A percentile compares a stretch with the other conserved stretches of the same genome.
phyloP scores from a whole-genome alignment of 2,888 invertebrate species.

The Acanthosoma haemorrhoidale region DNA sequence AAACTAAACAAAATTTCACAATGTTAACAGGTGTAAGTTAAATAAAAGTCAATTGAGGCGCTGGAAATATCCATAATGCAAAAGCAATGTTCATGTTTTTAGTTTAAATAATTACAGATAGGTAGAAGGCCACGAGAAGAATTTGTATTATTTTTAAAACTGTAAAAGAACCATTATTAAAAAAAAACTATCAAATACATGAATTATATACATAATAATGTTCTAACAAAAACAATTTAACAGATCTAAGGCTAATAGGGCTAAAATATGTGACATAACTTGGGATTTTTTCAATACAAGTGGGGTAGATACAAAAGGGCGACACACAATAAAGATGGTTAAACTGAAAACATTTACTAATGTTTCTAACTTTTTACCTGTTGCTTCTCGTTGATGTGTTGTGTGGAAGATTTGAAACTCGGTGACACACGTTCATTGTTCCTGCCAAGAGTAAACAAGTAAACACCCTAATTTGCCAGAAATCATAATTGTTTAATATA shows the following conservation, averaged over 20 bases:
- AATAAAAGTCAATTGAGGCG: neutral
- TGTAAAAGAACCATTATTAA: neutral
- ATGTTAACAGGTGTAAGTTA: neutral
- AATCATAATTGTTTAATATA: constrained; percentile 1
- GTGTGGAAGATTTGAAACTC: constrained; percentile 37
- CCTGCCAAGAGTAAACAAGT: constrained; percentile 39
- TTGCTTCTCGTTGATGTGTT: constrained; percentile 37
- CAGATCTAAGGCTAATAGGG: neutral
- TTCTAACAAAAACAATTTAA: neutral
- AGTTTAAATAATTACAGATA: neutral
- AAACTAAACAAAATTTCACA: neutral
- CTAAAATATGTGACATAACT: constrained; percentile 11
- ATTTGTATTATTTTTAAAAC: neutral
- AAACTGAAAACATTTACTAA: constrained; percentile 30
- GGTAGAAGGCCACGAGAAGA: neutral
- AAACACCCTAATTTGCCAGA: constrained; percentile 33
- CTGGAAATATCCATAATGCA: neutral
- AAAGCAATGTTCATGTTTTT: neutral
- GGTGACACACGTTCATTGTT: constrained; percentile 38
- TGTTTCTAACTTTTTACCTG: constrained; percentile 36
- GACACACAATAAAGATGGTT: constrained; percentile 26
- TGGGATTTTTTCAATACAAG: neutral
- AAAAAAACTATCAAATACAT: neutral
- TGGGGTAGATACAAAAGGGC: constrained; percentile 16
- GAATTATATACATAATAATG: neutral